A percentile compares a stretch with the other conserved stretches of the same genome.
Conservation (phyloP, 2,797 vertebrate genomes). For the Anomalospiza imberbis region DNA sequence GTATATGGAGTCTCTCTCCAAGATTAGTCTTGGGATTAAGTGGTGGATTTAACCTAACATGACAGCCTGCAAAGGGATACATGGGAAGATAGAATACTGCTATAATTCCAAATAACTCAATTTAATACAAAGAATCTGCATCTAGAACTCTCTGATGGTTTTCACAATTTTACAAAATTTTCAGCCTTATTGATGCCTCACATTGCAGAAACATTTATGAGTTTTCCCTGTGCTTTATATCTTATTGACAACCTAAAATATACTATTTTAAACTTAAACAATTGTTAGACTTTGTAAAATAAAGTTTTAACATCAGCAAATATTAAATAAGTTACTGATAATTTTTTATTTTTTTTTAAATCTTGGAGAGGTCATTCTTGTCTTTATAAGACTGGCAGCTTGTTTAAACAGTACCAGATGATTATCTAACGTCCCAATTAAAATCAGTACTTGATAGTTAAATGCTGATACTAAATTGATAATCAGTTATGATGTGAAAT, state of each 20-base stretch:
- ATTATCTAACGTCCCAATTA: neutral
- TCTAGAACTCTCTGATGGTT: neutral
- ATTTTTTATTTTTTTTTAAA: no score
- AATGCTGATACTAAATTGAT: neutral
- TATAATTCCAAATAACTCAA: neutral
- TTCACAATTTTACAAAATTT: neutral
- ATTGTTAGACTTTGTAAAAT: neutral
- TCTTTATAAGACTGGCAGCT: neutral
- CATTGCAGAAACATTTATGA: neutral
- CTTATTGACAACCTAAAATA: neutral
- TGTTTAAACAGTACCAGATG: neutral
- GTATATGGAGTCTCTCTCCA: neutral
- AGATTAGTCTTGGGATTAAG: constrained; percentile 7
- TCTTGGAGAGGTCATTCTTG: neutral
- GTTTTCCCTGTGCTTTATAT: neutral
- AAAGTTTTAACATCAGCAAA: fast-evolving
- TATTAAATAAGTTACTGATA: neutral
- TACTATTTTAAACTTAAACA: neutral
- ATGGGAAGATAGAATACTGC: neutral
- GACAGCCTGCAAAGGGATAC: neutral
- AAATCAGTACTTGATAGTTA: neutral
- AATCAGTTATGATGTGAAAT: neutral
- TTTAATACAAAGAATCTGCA: neutral
- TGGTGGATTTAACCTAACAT: neutral
- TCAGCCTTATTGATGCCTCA: neutral